Percentiles rank a stretch among this genome's conserved stretches.
Conservation (phyloP, 2,113 vertebrate genomes). For the Thymallus thymallus region DNA sequence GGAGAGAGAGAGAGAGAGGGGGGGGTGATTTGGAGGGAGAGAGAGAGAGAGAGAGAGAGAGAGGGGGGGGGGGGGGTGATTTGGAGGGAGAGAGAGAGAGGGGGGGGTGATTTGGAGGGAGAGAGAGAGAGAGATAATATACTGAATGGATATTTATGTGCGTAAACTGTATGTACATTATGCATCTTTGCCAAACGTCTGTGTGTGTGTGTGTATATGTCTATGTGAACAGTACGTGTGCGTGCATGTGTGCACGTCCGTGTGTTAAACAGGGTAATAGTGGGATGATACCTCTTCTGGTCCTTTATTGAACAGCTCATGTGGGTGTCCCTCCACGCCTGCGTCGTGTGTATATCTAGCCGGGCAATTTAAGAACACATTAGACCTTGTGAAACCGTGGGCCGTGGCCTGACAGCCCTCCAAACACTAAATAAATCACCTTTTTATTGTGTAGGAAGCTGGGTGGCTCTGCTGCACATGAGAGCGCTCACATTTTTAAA, state of each 20-base stretch:
- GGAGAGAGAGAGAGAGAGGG: no score
- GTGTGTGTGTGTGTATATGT: neutral
- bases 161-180: neutral
- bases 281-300: slow-evolving; percentile 33
- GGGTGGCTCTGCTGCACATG: slow-evolving; percentile 45
- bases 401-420: slow-evolving; percentile 47
- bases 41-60: no score
- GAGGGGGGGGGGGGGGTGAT: no score
- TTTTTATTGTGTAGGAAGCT: slow-evolving; percentile 51
- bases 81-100: no score
- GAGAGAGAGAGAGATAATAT: slow-evolving; percentile 18
- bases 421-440: slow-evolving; percentile 62
- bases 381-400: slow-evolving; percentile 48
- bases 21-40: no score
- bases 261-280: slow-evolving; percentile 9
- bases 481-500: slow-evolving; percentile 54
- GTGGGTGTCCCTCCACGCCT: slow-evolving; percentile 37
- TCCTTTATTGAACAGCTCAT: slow-evolving; percentile 27
- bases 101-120: no score
- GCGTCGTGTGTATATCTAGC: slow-evolving; percentile 36
- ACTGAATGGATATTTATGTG: slow-evolving; percentile 8
- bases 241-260: slow-evolving; percentile 10
- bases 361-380: slow-evolving; percentile 61
- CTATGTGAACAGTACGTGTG: slow-evolving; percentile 20
- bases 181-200: neutral